Evolutionary conservation across 2,113 vertebrate species (phyloP), one percentile per base, ranked within the genome.

Genomic region (Capreolus pygargus): DNA sequence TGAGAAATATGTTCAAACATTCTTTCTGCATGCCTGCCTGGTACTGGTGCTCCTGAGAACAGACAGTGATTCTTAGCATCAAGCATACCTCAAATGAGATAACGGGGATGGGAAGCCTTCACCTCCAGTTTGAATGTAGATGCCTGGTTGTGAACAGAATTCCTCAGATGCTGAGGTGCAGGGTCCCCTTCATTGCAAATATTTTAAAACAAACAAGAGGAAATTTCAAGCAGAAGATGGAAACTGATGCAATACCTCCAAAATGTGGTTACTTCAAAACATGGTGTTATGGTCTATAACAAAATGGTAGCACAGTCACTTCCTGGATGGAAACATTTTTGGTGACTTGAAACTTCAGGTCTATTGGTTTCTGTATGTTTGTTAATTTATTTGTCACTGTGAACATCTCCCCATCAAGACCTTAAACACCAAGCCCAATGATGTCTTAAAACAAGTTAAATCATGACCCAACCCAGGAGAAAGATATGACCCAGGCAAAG

Each of bases 371-470:
- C 27, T 23, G 15, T 23, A 33, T 28, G 47, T 79, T 76, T 70
- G 21, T 27, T 88, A 16, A 76, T 84, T 36, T 60, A 82, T 23
- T 64, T 45, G 61, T 54, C 78, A 85, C 67, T 52, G 14, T 27
- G 16, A 95, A 14, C 16, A 27, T 54, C 7, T 93, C 47, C n/a
- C 23, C 15, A 79, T 15, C 50, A 57, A 85, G 33, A 54, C 23
- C 39, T 57, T 36, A 45, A 50, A 89, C 33, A 8, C 2, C 13
- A 52, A 57, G 7, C 2, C 3, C 78, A 23, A 16, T 45, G 33
- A 4, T 89, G 36, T 54, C 79, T 97, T 93, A 67, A 52, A 93
- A 67, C 33, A 15, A 95, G 64, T 89, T 89, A 85, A 43, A 95
- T 57, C 14, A 28, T 55, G 16, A 9, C 15, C 47, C 55, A 57